A percentile compares a stretch with the other conserved stretches of the same genome.
These are phyloP conservation scores for Yasuhikotakia modesta DNA, from an alignment of 2,797 vertebrate species.

Conservation along the genomic window DNA sequence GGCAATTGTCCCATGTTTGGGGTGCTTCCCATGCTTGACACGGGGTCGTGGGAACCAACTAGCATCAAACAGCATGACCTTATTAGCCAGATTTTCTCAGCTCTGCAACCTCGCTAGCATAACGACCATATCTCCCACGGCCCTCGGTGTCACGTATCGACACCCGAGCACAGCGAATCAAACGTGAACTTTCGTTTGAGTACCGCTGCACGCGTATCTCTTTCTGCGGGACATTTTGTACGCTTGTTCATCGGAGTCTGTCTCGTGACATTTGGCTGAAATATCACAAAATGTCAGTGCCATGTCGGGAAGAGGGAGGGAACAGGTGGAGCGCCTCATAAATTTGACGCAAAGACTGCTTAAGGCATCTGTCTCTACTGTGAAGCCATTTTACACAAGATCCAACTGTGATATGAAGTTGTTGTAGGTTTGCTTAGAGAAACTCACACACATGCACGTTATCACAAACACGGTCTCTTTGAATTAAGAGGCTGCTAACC, in stretches of 20 bases:
- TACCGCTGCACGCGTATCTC: constrained; percentile 34
- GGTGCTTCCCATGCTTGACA: background rate
- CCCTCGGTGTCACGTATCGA: constrained; percentile 14
- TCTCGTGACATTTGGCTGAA: constrained; percentile 55
- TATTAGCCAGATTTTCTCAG: constrained; percentile 26
- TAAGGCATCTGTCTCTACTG: constrained; percentile 25
- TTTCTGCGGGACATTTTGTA: constrained; percentile 9
- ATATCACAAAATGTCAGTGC: constrained; percentile 57
- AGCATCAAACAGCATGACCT: constrained; percentile 41
- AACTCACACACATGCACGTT: background rate
- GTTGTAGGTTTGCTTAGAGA: constrained; percentile 10
- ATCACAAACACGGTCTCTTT: background rate
- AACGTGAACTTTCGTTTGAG: constrained; percentile 38
- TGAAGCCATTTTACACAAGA: constrained; percentile 11
- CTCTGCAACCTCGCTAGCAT: constrained; percentile 7
- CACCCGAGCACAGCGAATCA: constrained; percentile 24
- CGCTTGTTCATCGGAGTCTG: constrained; percentile 39
- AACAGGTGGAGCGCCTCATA: constrained; percentile 44
- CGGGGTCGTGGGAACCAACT: constrained; percentile 31
- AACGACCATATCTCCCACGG: constrained; percentile 12
- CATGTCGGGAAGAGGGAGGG: constrained; percentile 34
- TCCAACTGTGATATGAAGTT: constrained; percentile 18
- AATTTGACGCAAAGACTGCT: constrained; percentile 38
- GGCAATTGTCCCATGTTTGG: background rate
- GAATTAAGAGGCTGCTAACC: constrained; percentile 16